Conservation (phyloP, 2,888 invertebrate species). For the Calephelis perditalis region DNA sequence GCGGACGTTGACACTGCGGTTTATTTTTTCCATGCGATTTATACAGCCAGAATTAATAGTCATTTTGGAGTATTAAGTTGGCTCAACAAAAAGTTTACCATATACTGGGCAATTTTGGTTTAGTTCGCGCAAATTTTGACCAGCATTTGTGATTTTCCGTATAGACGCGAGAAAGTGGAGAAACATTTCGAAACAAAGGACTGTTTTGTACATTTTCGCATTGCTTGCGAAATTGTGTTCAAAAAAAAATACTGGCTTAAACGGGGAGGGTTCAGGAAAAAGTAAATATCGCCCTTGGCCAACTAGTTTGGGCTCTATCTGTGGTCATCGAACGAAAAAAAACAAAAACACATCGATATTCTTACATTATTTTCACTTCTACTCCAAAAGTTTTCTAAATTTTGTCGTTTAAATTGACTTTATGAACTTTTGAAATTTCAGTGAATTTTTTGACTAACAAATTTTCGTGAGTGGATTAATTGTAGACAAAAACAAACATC, state of each 20-base stretch:
- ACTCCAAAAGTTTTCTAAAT: constrained; percentile 56
- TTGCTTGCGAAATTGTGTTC: constrained; percentile 75
- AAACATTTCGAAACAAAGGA: constrained; percentile 74
- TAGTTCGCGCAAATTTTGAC: constrained; percentile 74
- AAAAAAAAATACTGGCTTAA: constrained; percentile 58
- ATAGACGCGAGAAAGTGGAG: constrained; percentile 71
- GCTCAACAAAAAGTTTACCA: constrained; percentile 54
- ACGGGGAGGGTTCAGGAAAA: constrained; percentile 50
- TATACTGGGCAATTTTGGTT: constrained; percentile 48
- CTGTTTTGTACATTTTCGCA: constrained; percentile 78
- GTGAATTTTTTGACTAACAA: constrained; percentile 63
- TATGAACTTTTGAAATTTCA: constrained; percentile 57
- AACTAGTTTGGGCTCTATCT: constrained; percentile 69
- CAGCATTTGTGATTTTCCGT: constrained; percentile 72
- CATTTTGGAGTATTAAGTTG: constrained; percentile 72
- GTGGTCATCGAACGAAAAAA: constrained; percentile 64
- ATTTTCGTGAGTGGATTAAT: constrained; percentile 69
- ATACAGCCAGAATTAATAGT: constrained; percentile 61
- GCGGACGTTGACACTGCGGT: constrained; percentile 75
- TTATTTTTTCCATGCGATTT: constrained; percentile 66
- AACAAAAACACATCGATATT: constrained; percentile 70
- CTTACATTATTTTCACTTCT: constrained; percentile 50
- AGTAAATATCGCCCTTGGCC: constrained; percentile 57
- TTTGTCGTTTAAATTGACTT: constrained; percentile 60
- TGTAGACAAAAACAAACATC: constrained; percentile 48